Evolutionary conservation across 2,113 vertebrate genomes (phyloP).

Genomic region (Epinephelus lanceolatus): DNA sequence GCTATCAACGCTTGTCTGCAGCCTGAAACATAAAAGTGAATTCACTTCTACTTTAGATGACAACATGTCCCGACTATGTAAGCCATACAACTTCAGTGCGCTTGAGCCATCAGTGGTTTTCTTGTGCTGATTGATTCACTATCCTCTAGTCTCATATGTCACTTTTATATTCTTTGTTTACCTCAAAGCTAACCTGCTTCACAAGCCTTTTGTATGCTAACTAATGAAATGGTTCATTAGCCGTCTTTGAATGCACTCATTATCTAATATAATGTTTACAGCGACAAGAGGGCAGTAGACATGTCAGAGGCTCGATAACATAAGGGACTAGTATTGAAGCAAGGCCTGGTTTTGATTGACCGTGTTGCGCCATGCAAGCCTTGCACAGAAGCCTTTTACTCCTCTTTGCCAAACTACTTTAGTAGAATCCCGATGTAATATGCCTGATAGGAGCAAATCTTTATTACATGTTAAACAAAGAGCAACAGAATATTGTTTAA

Average conservation of each 20-base stretch:
- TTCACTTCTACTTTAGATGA: not conserved
- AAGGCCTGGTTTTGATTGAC: constrained; percentile 14
- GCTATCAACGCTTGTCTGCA: not conserved
- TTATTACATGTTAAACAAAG: constrained; percentile 6
- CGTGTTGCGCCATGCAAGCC: constrained; percentile 42
- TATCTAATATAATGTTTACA: constrained; percentile 38
- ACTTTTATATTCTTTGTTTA: constrained; percentile 40
- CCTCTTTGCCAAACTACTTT: constrained; percentile 56
- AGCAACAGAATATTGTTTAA: constrained; percentile 6
- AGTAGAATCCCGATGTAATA: constrained; percentile 1
- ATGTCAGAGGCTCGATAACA: constrained; percentile 2
- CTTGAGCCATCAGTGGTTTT: constrained; percentile 15
- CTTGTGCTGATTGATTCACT: constrained; percentile 5
- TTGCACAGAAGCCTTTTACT: constrained; percentile 63
- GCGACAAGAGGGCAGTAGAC: not conserved
- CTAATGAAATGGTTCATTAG: not conserved
- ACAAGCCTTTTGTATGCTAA: constrained; percentile 4
- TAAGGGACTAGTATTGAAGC: not conserved
- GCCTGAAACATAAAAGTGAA: not conserved
- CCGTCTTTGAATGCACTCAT: constrained; percentile 5
- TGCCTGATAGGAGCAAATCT: constrained; percentile 13
- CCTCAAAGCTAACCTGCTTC: constrained; percentile 21
- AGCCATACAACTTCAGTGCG: constrained; percentile 29
- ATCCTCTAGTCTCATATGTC: constrained; percentile 7
- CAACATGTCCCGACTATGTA: not conserved